Evolutionary conservation across 2,797 vertebrate genomes (phyloP).

Genomic region (Ciconia nigra): DNA sequence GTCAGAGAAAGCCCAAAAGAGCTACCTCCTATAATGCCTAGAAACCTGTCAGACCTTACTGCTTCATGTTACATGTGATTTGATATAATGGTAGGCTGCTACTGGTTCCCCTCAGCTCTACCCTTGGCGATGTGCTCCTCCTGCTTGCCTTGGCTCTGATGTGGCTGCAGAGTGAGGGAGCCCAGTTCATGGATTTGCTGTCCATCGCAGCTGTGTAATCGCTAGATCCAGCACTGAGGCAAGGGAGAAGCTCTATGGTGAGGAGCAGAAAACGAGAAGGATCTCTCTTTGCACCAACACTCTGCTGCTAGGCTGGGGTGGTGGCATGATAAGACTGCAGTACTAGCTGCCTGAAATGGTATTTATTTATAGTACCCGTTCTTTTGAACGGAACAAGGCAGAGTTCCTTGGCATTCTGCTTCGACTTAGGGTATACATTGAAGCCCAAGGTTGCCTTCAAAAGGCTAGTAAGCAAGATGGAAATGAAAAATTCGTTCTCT

Average conservation of each 20-base stretch:
- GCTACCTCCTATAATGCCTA: not conserved
- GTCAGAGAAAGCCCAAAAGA: not conserved
- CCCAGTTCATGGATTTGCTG: not conserved
- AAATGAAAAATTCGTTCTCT: not conserved
- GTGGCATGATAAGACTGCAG: not conserved
- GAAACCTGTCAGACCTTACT: not conserved
- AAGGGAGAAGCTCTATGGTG: not conserved
- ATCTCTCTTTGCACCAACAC: not conserved
- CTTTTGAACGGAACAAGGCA: not conserved
- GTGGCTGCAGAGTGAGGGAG: not conserved
- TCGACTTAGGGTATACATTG: not conserved
- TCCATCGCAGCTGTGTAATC: accelerated
- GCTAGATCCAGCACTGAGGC: not conserved
- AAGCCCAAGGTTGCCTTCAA: not conserved
- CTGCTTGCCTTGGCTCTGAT: accelerated
- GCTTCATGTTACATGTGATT: not conserved
- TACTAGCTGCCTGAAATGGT: not conserved
- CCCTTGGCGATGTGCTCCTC: accelerated
- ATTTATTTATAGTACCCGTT: not conserved
- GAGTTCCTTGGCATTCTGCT: not conserved
- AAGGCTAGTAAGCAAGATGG: not conserved
- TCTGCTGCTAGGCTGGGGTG: not conserved
- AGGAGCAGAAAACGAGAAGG: not conserved
- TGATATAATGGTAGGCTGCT: not conserved
- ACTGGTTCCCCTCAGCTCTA: not conserved